A percentile compares a stretch with the other conserved stretches of the same genome.
These are phyloP conservation scores for Drosophila punjabiensis DNA, from an alignment of 1,140 invertebrate genomes.

Conservation along the genomic window DNA sequence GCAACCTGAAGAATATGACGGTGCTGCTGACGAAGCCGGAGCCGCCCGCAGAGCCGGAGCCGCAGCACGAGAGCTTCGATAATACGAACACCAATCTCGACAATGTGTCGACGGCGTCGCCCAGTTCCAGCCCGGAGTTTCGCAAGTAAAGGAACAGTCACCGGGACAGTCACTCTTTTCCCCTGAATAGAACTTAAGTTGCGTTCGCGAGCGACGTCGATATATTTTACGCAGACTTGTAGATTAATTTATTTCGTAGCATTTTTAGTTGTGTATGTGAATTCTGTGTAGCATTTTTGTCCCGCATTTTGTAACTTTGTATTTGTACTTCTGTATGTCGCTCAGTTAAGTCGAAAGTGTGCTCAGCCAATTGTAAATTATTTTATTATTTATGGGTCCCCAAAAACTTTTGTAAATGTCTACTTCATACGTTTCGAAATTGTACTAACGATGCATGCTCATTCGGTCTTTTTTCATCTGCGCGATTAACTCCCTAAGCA, in stretches of 20 bases:
- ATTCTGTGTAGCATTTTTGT: constrained; percentile 29
- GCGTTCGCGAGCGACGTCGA: background rate
- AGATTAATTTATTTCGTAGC: constrained; percentile 45
- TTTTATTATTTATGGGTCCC: constrained; percentile 9
- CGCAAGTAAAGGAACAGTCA: constrained; percentile 44
- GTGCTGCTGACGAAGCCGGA: constrained; percentile 65
- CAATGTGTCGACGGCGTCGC: constrained; percentile 70
- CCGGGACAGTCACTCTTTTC: constrained; percentile 11
- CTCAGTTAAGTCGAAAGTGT: constrained; percentile 32
- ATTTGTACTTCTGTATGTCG: constrained; percentile 30
- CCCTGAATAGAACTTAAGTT: constrained; percentile 32
- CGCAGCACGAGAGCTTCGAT: constrained; percentile 76
- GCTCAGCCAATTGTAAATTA: constrained; percentile 65
- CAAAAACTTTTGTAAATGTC: constrained; percentile 60
- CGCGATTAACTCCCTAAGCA: constrained; percentile 24
- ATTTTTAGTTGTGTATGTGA: constrained; percentile 45
- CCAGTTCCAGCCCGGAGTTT: constrained; percentile 77
- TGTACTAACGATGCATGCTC: constrained; percentile 32
- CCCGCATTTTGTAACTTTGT: constrained; percentile 16
- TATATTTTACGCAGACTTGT: constrained; percentile 37
- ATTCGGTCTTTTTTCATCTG: constrained; percentile 15
- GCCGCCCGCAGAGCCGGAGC: constrained; percentile 55
- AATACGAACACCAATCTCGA: constrained; percentile 77
- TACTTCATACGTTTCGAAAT: constrained; percentile 31
- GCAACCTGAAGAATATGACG: constrained; percentile 80